Base-by-base conservation (phyloP, 2,888 invertebrate species). In the Rhingia rostrata region DNA sequence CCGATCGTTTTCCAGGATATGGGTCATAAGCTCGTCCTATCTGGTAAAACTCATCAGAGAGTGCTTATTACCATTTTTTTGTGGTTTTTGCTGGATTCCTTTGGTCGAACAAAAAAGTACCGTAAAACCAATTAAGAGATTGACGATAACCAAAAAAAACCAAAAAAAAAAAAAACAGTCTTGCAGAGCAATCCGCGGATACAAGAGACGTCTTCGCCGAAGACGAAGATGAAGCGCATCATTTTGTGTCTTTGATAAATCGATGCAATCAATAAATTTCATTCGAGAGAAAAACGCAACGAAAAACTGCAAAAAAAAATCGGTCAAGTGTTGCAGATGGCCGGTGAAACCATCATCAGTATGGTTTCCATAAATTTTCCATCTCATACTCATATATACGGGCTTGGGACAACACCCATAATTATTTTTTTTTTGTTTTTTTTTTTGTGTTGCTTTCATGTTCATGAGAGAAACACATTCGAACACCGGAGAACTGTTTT, bases 181-280 rank as follows among this genome's bases (percentile, higher is more conserved):
- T 83, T 37, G 56, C 32, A 78, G 73, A 72, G 54, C 58, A 64
- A 37, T 39, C 45, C 64, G 47, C 41, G 33, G 33, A 49, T n/a
- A 45, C 58, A 41, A 56, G 37, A 51, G 49, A 37, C 49, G 45
- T 43, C 37, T 22, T 14, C 60, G 79, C 79, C 43, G 69, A 64
- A 84, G 84, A 84, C 74, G 80, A 84, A 80, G 79, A 80, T 84
- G 80, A 84, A 75, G 79, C 74, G 74, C 84, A 84, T 84, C 84
- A 80, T 69, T 84, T 80, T 80, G 84, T 84, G 84, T 84, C 85
- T 80, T 85, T 85, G 85, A 85, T 85, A 80, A 81, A 85, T 85
- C 85, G 85, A 81, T 85, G 85, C 77, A 85, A 85, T 85, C 85
- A 85, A 85, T 85, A 85, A 81, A 80, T 85, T 85, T 85, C 81